These are phyloP conservation scores for Creontiades dilutus DNA, from an alignment of 2,888 invertebrate species.

Conservation along the genomic window DNA sequence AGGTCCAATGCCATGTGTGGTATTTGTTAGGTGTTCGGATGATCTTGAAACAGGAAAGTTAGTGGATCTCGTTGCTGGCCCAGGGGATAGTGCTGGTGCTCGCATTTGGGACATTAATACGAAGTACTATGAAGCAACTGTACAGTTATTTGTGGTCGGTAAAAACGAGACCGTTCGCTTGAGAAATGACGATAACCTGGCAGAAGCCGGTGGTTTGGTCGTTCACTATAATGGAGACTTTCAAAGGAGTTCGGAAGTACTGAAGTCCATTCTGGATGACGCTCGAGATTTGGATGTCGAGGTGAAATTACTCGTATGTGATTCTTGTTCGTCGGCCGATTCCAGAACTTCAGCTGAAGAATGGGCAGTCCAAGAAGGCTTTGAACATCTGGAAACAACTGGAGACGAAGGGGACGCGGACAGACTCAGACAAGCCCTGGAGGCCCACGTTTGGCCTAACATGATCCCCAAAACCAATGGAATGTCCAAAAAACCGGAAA, in stretches of 20 bases:
- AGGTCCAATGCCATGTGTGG: constrained; percentile 66
- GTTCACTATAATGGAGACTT: constrained; percentile 82
- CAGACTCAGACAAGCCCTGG: constrained; percentile 85
- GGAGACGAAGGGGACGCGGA: constrained; percentile 80
- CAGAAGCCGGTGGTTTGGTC: constrained; percentile 81
- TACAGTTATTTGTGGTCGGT: constrained; percentile 81
- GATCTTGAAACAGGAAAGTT: constrained; percentile 32
- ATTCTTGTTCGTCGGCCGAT: constrained; percentile 79
- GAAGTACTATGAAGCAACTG: constrained; percentile 85
- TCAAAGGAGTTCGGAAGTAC: neutral
- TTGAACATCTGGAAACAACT: constrained; percentile 84
- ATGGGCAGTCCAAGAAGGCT: constrained; percentile 85
- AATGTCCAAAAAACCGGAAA: constrained; percentile 48
- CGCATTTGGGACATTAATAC: constrained; percentile 83
- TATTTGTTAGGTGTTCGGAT: constrained; percentile 73
- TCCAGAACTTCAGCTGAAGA: constrained; percentile 79
- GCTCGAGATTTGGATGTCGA: constrained; percentile 80
- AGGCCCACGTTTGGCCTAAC: constrained; percentile 87
- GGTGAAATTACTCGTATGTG: constrained; percentile 82
- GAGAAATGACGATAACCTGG: neutral
- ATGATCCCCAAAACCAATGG: constrained; percentile 81
- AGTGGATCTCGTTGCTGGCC: neutral
- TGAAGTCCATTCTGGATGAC: constrained; percentile 77
- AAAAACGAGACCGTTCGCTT: constrained; percentile 77
- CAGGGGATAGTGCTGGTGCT: constrained; percentile 9